A percentile compares a stretch with the other conserved stretches of the same genome.
phyloP scores from a whole-genome alignment of 2,797 vertebrate species.

The Girardinus metallicus region DNA sequence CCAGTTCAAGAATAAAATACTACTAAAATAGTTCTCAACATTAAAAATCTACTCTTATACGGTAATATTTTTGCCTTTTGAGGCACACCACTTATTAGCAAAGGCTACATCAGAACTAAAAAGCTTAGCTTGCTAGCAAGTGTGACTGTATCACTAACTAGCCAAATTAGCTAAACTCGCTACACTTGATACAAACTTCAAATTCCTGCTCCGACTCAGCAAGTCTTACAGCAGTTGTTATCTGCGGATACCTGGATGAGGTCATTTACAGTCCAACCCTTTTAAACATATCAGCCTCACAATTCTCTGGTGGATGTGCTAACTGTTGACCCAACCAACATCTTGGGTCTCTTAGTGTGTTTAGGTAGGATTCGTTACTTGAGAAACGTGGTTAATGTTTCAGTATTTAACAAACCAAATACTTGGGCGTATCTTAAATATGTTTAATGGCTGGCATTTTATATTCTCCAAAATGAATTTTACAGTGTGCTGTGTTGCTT shows the following conservation, averaged over 20 bases:
- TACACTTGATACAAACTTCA: neutral
- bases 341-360: neutral
- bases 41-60: neutral
- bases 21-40: neutral
- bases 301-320: neutral
- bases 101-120: neutral
- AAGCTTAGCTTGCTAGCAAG: neutral
- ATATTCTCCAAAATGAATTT: too few relatives aligned
- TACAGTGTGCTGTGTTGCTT: neutral
- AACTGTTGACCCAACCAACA: neutral
- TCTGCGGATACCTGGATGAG: neutral
- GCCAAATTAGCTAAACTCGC: neutral
- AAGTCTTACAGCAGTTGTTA: neutral
- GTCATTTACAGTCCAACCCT: neutral
- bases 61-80: neutral
- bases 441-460: neutral
- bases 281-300: neutral
- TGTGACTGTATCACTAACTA: neutral
- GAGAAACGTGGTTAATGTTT: neutral
- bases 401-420: neutral
- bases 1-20: neutral
- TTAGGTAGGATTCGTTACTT: neutral
- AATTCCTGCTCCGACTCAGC: neutral
- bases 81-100: neutral
- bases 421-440: neutral